These are phyloP conservation scores for Agriopis aurantiaria DNA, from an alignment of 2,888 invertebrate genomes.

Conservation along the genomic window DNA sequence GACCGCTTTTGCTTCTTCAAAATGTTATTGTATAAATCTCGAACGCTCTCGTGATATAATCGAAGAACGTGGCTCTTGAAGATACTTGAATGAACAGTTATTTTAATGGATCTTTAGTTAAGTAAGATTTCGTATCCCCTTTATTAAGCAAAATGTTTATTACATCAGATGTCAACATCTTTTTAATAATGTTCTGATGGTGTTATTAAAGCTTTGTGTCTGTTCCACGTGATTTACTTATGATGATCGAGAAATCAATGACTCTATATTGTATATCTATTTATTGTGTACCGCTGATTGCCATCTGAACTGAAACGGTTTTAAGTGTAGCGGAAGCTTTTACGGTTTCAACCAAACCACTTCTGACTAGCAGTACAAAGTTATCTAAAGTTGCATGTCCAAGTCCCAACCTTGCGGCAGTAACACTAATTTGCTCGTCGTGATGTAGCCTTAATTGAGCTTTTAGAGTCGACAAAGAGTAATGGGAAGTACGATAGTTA, in stretches of 20 bases:
- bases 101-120: conserved; percentile 31
- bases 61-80: conserved; percentile 33
- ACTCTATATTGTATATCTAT: too few relatives aligned
- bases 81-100: conserved; percentile 34
- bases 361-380: neutral
- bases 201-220: neutral
- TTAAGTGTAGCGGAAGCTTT: neutral
- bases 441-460: conserved; percentile 69
- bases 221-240: too few relatives aligned
- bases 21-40: conserved; percentile 40
- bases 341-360: neutral
- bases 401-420: conserved; percentile 29
- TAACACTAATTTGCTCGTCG: conserved; percentile 46
- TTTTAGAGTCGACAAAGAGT: conserved; percentile 73
- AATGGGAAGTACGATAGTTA: conserved; percentile 62
- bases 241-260: too few relatives aligned
- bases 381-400: conserved; percentile 11
- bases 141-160: conserved; percentile 17
- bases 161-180: neutral
- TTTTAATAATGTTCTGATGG: neutral
- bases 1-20: conserved; percentile 39
- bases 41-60: conserved; percentile 36
- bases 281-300: too few relatives aligned
- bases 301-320: neutral
- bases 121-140: conserved; percentile 23